These are phyloP conservation scores for Argopecten irradians DNA, from an alignment of 1,140 invertebrate species.

Conservation along the genomic window DNA sequence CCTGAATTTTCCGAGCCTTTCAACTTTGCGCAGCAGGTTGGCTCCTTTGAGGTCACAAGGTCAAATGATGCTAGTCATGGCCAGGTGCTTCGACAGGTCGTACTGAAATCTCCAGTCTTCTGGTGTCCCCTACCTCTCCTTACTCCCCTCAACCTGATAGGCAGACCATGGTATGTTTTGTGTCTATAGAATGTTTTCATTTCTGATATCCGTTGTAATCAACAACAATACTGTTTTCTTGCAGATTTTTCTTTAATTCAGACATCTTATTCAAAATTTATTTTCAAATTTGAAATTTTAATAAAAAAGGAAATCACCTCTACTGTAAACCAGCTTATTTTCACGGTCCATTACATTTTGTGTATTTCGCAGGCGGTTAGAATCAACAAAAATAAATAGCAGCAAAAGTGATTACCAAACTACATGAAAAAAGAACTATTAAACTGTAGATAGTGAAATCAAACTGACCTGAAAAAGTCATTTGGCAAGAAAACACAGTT, in stretches of 20 bases:
- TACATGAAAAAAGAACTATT: no score
- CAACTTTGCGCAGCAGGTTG: slow-evolving; percentile 73
- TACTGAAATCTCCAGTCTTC: slow-evolving; percentile 61
- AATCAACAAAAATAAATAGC: no score
- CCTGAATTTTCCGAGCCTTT: slow-evolving; percentile 67
- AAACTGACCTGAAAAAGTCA: neutral
- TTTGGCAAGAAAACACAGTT: neutral
- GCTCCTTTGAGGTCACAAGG: slow-evolving; percentile 69
- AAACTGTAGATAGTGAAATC: no score
- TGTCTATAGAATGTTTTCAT: slow-evolving; percentile 56
- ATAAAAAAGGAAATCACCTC: no score
- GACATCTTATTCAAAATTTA: no score
- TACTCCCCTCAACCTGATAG: slow-evolving; percentile 60
- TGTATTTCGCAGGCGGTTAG: no score
- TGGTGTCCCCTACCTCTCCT: slow-evolving; percentile 63
- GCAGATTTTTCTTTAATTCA: neutral
- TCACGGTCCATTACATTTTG: no score
- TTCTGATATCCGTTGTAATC: neutral
- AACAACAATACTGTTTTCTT: neutral
- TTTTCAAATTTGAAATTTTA: no score
- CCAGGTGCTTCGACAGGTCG: slow-evolving; percentile 68
- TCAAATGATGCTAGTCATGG: slow-evolving; percentile 50
- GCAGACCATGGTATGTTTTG: slow-evolving; percentile 36
- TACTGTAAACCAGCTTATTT: no score
- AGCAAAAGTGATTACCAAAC: no score